Evolutionary conservation across 2,113 vertebrate species (phyloP).

Genomic region (Atlantisia rogersi): DNA sequence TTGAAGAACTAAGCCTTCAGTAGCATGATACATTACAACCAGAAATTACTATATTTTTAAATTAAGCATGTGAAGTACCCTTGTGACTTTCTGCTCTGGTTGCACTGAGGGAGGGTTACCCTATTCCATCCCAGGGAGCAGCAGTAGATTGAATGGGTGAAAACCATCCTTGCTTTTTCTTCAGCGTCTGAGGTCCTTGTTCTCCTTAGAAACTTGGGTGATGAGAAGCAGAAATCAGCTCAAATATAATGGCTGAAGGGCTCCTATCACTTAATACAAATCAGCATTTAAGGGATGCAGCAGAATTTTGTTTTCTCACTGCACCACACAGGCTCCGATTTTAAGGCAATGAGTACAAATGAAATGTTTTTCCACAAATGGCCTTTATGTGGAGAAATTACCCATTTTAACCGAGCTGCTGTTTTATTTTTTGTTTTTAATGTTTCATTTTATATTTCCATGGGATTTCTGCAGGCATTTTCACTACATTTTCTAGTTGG

Average conservation of each 20-base stretch:
- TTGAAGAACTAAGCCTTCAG: constrained; percentile 33
- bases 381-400: constrained; percentile 12
- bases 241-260: background rate
- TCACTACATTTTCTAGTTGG: constrained; percentile 38
- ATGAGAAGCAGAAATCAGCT: background rate
- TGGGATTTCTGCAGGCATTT: constrained; percentile 32
- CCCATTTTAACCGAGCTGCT: constrained; percentile 11
- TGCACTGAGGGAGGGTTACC: background rate
- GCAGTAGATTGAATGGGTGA: background rate
- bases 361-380: constrained; percentile 1
- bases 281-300: background rate
- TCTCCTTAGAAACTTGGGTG: background rate
- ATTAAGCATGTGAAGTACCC: constrained; percentile 20
- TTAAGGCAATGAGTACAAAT: background rate
- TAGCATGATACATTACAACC: constrained; percentile 36
- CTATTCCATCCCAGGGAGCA: background rate
- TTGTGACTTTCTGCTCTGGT: constrained; percentile 28
- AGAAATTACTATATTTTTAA: constrained; percentile 29
- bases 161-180: background rate
- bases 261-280: background rate
- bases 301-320: background rate
- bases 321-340: background rate
- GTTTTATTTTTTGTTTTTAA: background rate
- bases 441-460: constrained; percentile 24
- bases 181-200: rapidly evolving